Evolutionary conservation across 1,140 invertebrate species (phyloP), one percentile per base, ranked within the genome.

Genomic region (Semibalanus balanoides): DNA sequence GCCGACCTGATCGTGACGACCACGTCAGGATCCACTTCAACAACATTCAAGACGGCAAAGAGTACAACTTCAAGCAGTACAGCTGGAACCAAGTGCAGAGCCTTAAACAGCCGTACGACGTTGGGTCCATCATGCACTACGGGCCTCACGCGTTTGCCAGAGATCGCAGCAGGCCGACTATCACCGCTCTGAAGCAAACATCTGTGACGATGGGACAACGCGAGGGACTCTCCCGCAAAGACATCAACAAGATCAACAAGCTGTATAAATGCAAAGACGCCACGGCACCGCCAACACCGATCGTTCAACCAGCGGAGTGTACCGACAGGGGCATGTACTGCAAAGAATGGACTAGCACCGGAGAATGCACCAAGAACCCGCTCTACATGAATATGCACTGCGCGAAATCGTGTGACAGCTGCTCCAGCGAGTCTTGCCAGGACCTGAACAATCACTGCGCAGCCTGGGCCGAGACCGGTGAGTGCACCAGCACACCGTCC

Each of bases 1-100:
- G 78, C 11, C 78, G 82, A 30, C 77, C 77, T 7, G 82, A 82
- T 74, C 75, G 82, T 25, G 80, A 83, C 73, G 75, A 80, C 30
- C 79, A 71, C 74, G 78, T 81, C 31, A 76, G 75, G 30, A 88
- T 95, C 30, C 83, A 88, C 64, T 93, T 89, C 83, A 79, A 89
- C 0, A 95, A 95, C 82, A 80, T 83, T 17, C 79, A 82, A 27
- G 85, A 88, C 76, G 87, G 86, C 79, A 77, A 82, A 31, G 86
- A 84, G 74, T 84, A 83, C 74, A 78, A 76, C 31, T 76, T 76
- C 35, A 75, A 76, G 64, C 76, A 76, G 76, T 78, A 78, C 77
- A 64, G 31, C 69, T 76, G 5, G 35, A 40, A 40, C 17, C 5
- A 40, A 40, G 35, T 40, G 35, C 35, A 40, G 35, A n/a, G n/a